A percentile compares a stretch with the other conserved stretches of the same genome.
These are phyloP conservation scores for Dicyrtoma fusca DNA, from an alignment of 2,888 invertebrate species.

Conservation along the genomic window DNA sequence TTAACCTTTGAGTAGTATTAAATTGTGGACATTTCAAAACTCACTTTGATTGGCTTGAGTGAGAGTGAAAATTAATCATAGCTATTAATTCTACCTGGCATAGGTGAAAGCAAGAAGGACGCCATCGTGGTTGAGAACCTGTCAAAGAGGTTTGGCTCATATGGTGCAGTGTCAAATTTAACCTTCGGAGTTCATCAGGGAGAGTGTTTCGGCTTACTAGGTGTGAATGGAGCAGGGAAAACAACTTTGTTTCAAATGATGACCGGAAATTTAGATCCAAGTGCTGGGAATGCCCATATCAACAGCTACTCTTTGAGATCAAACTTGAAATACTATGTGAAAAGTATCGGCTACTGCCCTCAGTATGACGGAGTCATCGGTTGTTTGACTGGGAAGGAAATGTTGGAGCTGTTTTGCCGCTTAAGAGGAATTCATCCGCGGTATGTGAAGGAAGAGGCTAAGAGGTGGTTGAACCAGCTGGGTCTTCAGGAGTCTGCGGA, in stretches of 20 bases:
- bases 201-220: slow-evolving; percentile 62
- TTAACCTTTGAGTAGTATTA: no score
- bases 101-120: slow-evolving; percentile 46
- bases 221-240: slow-evolving; percentile 66
- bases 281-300: slow-evolving; percentile 60
- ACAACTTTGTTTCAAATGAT: slow-evolving; percentile 62
- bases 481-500: slow-evolving; percentile 45
- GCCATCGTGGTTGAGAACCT: slow-evolving; percentile 49
- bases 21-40: no score
- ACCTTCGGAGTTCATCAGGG: slow-evolving; percentile 68
- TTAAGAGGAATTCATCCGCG: slow-evolving; percentile 69
- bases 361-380: slow-evolving; percentile 81
- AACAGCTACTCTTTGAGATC: slow-evolving; percentile 56
- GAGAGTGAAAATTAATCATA: no score
- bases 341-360: slow-evolving; percentile 81
- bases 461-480: slow-evolving; percentile 56
- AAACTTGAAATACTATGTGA: slow-evolving; percentile 26
- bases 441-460: slow-evolving; percentile 53
- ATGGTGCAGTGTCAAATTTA: slow-evolving; percentile 69
- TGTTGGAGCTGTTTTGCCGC: slow-evolving; percentile 72
- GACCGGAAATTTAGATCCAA: slow-evolving; percentile 61
- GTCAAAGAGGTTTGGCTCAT: slow-evolving; percentile 57
- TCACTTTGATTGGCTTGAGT: no score
- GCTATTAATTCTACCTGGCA: neutral
- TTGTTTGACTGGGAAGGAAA: slow-evolving; percentile 75